Evolutionary conservation across 2,888 invertebrate genomes (phyloP).

Genomic region (Sarcophaga subvicina): DNA sequence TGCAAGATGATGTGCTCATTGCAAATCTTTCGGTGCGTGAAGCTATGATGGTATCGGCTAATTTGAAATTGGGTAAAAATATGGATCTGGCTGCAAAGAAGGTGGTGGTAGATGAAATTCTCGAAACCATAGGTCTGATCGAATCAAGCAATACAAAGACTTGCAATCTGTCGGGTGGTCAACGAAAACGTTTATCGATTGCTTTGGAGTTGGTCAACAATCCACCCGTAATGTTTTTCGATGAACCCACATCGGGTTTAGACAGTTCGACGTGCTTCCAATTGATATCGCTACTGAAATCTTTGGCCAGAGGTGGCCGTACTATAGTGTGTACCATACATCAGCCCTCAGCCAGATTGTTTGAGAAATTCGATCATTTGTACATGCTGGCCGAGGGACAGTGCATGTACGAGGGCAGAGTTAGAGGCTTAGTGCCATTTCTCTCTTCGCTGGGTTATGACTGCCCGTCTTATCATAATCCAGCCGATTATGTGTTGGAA

Average conservation of each 20-base stretch:
- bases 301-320: conserved; percentile 92
- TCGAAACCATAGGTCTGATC: conserved; percentile 91
- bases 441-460: conserved; percentile 91
- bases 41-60: conserved; percentile 96
- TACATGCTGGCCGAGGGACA: conserved; percentile 96
- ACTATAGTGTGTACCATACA: conserved; percentile 98
- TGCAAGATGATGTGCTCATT: conserved; percentile 96
- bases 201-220: conserved; percentile 97
- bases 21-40: conserved; percentile 95
- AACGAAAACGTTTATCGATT: conserved; percentile 94
- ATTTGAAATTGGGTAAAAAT: conserved; percentile 93
- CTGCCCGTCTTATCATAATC: conserved; percentile 98
- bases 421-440: conserved; percentile 93
- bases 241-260: conserved; percentile 96
- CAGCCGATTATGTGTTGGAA: conserved; percentile 98
- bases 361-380: conserved; percentile 97
- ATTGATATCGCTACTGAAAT: conserved; percentile 93
- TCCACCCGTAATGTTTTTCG: conserved; percentile 98
- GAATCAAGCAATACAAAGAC: conserved; percentile 92
- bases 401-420: conserved; percentile 95
- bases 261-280: conserved; percentile 98
- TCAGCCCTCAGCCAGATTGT: conserved; percentile 96
- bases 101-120: conserved; percentile 92
- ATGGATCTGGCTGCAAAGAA: conserved; percentile 88
- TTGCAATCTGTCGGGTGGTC: conserved; percentile 93